Base-by-base conservation (phyloP, 2,888 invertebrate species). In the Perizoma flavofasciatum region DNA sequence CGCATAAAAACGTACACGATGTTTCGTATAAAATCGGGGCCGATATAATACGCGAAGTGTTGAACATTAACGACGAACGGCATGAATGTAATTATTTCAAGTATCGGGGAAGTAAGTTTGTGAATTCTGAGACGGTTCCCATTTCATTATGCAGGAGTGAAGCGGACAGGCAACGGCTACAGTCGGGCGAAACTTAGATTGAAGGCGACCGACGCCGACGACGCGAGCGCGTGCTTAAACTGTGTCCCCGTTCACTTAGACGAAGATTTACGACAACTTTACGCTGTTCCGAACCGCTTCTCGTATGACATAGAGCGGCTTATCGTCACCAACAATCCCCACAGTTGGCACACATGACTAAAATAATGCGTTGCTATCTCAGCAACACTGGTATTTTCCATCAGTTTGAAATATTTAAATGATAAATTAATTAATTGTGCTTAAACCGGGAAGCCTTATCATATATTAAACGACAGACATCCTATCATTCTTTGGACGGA, bases 101-200 rank as follows among this genome's bases (percentile, higher is more conserved):
- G 79, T 82, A 86, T 85, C 81, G 80, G 69, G 65, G 74, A 73
- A 74, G 76, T 74, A 83, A 81, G 75, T 82, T 81, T 79, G 80
- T 71, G 81, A 78, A 85, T 85, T 82, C 82, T 80, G 75, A 78
- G 78, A 78, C 78, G 81, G 81, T 81, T 75, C 79, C 82, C 77
- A 77, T 85, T 89, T 86, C 85, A 91, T 90, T 91, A 91, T 91
- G 86, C 87, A 86, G 77, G 77, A 80, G 82, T 85, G 84, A 83
- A 81, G 82, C 82, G 85, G 86, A 83, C 86, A 85, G 83, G 81
- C 82, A 75, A 75, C 81, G 69, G 48, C 54, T 51, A 55, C 48
- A 45, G 74, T 77, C 78, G 75, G 73, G 81, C 82, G 80, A 87
- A 92, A 92, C 86, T 92, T 92, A 92, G 89, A 92, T 92, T 91